Evolutionary conservation across 2,888 invertebrate genomes (phyloP).

Genomic region (Flexamia atlantica): DNA sequence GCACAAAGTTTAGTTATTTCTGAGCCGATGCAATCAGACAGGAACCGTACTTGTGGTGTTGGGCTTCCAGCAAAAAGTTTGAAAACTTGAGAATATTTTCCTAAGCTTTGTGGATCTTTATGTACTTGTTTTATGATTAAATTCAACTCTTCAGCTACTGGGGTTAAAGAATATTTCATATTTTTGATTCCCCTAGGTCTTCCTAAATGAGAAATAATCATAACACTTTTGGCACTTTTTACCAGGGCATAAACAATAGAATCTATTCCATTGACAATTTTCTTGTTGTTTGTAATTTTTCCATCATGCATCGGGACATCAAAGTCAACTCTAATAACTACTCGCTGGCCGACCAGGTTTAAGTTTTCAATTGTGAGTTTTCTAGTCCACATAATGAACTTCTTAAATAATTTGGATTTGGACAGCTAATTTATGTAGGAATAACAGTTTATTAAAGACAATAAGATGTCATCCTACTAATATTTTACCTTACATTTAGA

Average conservation of each 20-base stretch:
- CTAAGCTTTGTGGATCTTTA: slow-evolving; percentile 32
- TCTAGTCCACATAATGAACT: slow-evolving; percentile 79
- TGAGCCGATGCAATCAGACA: slow-evolving; percentile 22
- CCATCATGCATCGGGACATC: slow-evolving; percentile 37
- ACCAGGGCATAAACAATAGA: slow-evolving; percentile 27
- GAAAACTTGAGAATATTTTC: slow-evolving; percentile 31
- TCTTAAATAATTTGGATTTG: too few relatives aligned
- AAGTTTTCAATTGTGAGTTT: slow-evolving; percentile 94
- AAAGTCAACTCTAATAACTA: slow-evolving; percentile 28
- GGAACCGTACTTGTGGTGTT: slow-evolving; percentile 10
- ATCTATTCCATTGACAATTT: slow-evolving; percentile 26
- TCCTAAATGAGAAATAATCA: slow-evolving; percentile 38
- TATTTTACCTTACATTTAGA: too few relatives aligned
- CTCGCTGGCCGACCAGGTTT: slow-evolving; percentile 89
- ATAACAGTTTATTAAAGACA: too few relatives aligned
- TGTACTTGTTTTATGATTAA: slow-evolving; percentile 18
- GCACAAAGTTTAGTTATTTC: neutral
- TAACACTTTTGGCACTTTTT: slow-evolving; percentile 34
- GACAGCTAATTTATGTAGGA: too few relatives aligned
- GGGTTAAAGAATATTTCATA: slow-evolving; percentile 39
- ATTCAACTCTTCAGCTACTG: slow-evolving; percentile 39
- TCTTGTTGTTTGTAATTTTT: slow-evolving; percentile 40
- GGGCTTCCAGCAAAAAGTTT: neutral
- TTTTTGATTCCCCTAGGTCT: slow-evolving; percentile 35
- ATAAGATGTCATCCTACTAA: too few relatives aligned